A percentile compares a stretch with the other conserved stretches of the same genome.
Conservation (phyloP, 2,888 invertebrate genomes). For the Hirtodrosophila histrioides region DNA sequence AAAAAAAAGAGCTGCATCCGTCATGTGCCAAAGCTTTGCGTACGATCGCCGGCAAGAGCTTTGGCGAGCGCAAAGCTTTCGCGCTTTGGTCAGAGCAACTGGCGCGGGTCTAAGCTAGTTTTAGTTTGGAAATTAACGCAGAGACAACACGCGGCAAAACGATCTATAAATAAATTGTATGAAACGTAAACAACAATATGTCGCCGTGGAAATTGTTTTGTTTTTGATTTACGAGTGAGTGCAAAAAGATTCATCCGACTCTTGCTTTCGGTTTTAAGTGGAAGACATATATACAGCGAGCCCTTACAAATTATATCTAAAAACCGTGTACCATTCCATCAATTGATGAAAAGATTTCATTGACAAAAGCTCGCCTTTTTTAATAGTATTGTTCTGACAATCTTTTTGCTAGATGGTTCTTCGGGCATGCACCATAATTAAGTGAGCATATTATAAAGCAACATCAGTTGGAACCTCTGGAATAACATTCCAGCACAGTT, state of each 20-base stretch:
- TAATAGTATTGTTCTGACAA: background rate
- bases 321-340: constrained; percentile 2
- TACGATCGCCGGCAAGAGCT: constrained; percentile 34
- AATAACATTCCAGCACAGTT: constrained; percentile 33
- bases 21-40: constrained; percentile 42
- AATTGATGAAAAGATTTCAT: constrained; percentile 4
- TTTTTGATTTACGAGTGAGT: constrained; percentile 34
- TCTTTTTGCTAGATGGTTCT: constrained; percentile 17
- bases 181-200: constrained; percentile 8
- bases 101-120: constrained; percentile 63
- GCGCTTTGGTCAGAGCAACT: constrained; percentile 14
- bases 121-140: constrained; percentile 65
- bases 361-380: too few relatives aligned
- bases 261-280: too few relatives aligned
- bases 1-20: constrained; percentile 12
- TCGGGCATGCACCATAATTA: background rate
- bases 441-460: background rate
- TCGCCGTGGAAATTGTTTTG: constrained; percentile 25
- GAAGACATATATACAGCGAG: too few relatives aligned
- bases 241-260: background rate
- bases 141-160: constrained; percentile 42
- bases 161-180: constrained; percentile 42
- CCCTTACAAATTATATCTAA: too few relatives aligned
- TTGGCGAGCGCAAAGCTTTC: constrained; percentile 35
- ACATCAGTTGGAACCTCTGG: background rate